Conservation (phyloP, 2,888 invertebrate genomes). For the Eueremaeus valkanovi region DNA sequence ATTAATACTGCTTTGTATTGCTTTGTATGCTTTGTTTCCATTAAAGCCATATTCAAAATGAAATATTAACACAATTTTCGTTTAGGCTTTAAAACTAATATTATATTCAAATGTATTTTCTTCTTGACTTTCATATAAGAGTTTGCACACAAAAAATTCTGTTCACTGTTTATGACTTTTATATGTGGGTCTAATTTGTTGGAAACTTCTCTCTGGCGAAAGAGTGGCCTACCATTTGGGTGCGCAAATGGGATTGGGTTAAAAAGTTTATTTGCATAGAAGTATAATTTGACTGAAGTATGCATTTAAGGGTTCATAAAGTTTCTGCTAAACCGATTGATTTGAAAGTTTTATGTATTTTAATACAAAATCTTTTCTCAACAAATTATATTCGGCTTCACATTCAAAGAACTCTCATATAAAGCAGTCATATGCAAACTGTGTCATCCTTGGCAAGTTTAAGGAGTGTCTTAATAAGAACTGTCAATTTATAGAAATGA, state of each 20-base stretch:
- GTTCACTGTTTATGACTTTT: neutral
- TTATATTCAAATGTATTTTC: slow-evolving; percentile 5
- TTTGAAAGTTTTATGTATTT: slow-evolving; percentile 16
- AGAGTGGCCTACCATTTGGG: neutral
- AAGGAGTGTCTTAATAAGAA: no score
- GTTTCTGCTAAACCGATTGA: neutral
- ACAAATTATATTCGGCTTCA: no score
- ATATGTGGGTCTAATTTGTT: neutral
- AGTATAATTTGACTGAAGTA: neutral
- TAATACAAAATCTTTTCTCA: neutral
- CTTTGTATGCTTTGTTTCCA: neutral
- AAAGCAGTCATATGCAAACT: no score
- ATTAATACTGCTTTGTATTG: neutral
- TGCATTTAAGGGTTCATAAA: slow-evolving; percentile 10
- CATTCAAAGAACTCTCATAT: no score
- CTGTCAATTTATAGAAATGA: no score
- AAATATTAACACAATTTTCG: slow-evolving; percentile 27
- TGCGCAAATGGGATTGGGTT: neutral
- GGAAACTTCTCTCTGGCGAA: neutral
- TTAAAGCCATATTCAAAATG: neutral
- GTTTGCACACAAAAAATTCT: neutral
- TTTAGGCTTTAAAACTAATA: neutral
- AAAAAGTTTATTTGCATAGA: slow-evolving; percentile 10
- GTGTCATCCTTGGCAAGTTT: no score
- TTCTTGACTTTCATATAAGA: neutral